phyloP scores from a whole-genome alignment of 1,140 invertebrate genomes.

The Drosophila serrata region DNA sequence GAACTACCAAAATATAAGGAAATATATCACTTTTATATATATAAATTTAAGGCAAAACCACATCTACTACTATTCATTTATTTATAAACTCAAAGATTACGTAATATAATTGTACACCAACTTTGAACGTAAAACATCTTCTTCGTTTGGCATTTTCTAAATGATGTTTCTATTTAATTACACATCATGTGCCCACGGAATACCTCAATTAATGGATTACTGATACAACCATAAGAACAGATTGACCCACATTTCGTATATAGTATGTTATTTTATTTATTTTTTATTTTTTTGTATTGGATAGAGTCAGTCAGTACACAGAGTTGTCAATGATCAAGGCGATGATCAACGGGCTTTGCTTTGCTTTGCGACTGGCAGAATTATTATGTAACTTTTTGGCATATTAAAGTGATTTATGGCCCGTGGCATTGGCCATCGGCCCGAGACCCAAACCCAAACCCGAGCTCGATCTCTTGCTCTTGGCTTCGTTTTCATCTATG shows the following conservation, averaged over 20 bases:
- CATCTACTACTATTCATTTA: neutral
- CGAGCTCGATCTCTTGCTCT: constrained; percentile 55
- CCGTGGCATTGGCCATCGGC: constrained; percentile 75
- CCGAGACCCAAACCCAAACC: constrained; percentile 22
- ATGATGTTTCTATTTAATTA: constrained; percentile 9
- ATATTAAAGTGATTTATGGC: constrained; percentile 82
- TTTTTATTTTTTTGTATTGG: neutral
- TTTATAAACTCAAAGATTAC: neutral
- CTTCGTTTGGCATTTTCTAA: neutral
- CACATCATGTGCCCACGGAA: constrained; percentile 8
- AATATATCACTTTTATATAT: too few species aligned
- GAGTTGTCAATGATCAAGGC: constrained; percentile 60
- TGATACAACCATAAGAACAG: constrained; percentile 13
- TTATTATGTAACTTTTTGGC: constrained; percentile 82
- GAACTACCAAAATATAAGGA: too few species aligned
- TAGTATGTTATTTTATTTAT: neutral
- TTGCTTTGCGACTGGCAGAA: constrained; percentile 57
- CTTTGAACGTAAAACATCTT: neutral
- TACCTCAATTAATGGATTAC: constrained; percentile 18
- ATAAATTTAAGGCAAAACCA: neutral
- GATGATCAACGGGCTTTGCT: constrained; percentile 37
- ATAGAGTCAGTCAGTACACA: neutral
- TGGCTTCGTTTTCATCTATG: constrained; percentile 64
- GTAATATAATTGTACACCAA: neutral
- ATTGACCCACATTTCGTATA: neutral